Percentiles rank a stretch among this genome's conserved stretches.
phyloP scores from a whole-genome alignment of 2,797 vertebrate genomes.

The Danionella dracula region DNA sequence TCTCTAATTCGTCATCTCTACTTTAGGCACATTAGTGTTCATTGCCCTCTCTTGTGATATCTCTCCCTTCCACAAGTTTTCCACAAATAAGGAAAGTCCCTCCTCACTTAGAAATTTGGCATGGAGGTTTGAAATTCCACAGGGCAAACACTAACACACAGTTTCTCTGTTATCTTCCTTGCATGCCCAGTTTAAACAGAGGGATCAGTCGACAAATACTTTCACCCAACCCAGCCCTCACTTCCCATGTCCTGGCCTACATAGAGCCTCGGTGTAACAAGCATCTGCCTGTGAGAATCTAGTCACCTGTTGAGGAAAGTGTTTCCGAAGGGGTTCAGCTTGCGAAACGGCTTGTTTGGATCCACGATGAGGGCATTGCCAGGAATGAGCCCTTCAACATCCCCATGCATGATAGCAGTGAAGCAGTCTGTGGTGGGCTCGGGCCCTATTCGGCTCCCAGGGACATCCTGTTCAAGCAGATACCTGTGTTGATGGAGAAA shows the following conservation, averaged over 20 bases:
- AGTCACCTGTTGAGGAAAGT: constrained; percentile 90
- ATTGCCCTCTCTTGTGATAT: constrained; percentile 56
- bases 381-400: constrained; percentile 79
- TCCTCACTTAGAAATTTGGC: constrained; percentile 67
- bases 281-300: background rate
- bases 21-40: constrained; percentile 49
- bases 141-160: constrained; percentile 43
- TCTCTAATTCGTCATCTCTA: constrained; percentile 34
- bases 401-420: constrained; percentile 89
- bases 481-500: constrained; percentile 64
- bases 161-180: constrained; percentile 49
- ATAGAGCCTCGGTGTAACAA: background rate
- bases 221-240: background rate
- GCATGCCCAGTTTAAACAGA: constrained; percentile 5
- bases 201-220: constrained; percentile 2
- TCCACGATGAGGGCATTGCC: constrained; percentile 92
- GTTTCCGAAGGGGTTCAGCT: constrained; percentile 91
- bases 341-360: constrained; percentile 90
- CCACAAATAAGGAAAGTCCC: constrained; percentile 71
- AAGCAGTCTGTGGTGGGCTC: constrained; percentile 94
- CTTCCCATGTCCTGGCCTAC: background rate
- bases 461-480: constrained; percentile 89
- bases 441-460: constrained; percentile 84
- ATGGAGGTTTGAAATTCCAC: constrained; percentile 66
- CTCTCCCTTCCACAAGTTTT: constrained; percentile 64